phyloP scores from a whole-genome alignment of 2,113 vertebrate species.

The Falco punctatus region DNA sequence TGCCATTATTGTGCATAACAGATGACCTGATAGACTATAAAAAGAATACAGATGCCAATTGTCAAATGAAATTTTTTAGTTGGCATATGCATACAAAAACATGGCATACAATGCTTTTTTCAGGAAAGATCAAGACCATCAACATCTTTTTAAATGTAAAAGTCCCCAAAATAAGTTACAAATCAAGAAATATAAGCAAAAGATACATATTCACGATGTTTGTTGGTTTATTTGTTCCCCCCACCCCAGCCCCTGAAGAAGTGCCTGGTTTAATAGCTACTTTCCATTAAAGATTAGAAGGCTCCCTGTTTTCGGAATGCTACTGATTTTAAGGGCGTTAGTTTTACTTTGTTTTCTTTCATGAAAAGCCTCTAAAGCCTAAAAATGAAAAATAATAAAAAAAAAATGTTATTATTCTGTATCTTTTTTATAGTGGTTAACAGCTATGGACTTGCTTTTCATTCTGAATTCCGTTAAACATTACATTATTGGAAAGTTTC shows the following conservation, averaged over 20 bases:
- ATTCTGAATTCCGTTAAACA: not conserved
- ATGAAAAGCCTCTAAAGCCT: fast-evolving
- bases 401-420: not conserved
- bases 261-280: not conserved
- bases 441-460: not conserved
- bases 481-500: not conserved
- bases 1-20: not conserved
- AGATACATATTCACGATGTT: not conserved
- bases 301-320: not conserved
- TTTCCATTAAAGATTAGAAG: not conserved
- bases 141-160: not conserved
- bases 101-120: not conserved
- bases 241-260: not conserved
- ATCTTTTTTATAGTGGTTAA: not conserved
- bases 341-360: not conserved
- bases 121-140: not conserved
- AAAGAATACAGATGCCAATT: not conserved
- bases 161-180: not conserved
- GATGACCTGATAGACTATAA: not conserved
- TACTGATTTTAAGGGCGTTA: fast-evolving
- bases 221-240: not conserved
- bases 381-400: not conserved
- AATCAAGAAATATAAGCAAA: not conserved
- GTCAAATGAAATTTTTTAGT: not conserved
- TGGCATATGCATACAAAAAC: not conserved